Evolutionary conservation across 2,113 vertebrate species (phyloP).

Genomic region (Eudorcas thomsonii): DNA sequence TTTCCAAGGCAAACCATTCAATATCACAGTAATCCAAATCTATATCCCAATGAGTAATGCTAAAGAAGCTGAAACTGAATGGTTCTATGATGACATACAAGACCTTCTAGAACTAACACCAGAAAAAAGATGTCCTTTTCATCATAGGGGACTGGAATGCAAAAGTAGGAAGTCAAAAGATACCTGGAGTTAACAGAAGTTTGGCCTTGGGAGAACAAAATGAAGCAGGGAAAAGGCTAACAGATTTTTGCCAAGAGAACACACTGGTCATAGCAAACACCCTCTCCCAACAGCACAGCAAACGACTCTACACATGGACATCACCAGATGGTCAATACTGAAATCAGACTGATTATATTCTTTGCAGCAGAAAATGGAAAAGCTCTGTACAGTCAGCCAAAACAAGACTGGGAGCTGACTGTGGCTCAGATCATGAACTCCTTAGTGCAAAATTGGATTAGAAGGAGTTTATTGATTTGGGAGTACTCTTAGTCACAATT

Average conservation of each 20-base stretch:
- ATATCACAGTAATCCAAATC: neutral
- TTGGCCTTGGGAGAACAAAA: neutral
- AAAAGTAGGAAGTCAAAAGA: neutral
- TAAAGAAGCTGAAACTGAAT: neutral
- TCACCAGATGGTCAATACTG: neutral
- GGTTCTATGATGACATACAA: neutral
- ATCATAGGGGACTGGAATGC: neutral
- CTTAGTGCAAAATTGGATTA: neutral
- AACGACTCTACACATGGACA: neutral
- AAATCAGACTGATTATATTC: neutral
- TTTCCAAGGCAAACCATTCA: neutral
- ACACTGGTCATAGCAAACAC: neutral
- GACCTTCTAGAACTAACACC: neutral
- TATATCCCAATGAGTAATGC: neutral
- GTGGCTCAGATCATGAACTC: neutral
- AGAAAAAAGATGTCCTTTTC: neutral
- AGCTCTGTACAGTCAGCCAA: neutral
- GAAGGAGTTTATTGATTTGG: neutral
- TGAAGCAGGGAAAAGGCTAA: neutral
- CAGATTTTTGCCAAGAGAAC: neutral
- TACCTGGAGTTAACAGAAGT: neutral
- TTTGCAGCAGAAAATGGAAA: neutral
- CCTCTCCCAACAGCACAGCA: neutral
- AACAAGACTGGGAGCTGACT: neutral
- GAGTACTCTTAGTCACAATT: neutral